phyloP scores from a whole-genome alignment of 1,140 invertebrate genomes.

The Hylyphantes graminicola region DNA sequence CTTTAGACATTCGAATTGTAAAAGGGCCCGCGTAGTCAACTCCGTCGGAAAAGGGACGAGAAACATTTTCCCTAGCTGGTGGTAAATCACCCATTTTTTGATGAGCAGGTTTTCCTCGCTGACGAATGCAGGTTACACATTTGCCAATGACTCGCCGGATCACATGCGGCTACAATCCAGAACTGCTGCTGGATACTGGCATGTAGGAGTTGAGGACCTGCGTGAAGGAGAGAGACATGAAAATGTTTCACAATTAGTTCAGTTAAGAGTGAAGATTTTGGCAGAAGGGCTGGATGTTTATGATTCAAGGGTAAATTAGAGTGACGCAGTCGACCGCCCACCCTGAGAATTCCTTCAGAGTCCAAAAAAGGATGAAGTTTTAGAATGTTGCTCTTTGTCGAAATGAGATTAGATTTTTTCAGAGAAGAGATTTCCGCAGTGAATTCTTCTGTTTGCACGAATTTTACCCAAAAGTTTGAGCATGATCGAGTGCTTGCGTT shows the following conservation, averaged over 20 bases:
- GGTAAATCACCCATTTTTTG: too few relatives aligned
- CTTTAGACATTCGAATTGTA: background rate
- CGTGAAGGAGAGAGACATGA: background rate
- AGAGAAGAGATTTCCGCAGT: too few relatives aligned
- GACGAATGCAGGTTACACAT: background rate
- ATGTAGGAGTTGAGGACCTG: constrained; percentile 4
- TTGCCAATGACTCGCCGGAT: background rate
- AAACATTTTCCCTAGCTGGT: constrained; percentile 30
- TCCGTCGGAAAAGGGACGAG: constrained; percentile 59
- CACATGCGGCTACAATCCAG: background rate
- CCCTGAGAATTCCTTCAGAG: too few relatives aligned
- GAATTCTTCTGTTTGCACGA: too few relatives aligned
- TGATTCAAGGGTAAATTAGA: too few relatives aligned
- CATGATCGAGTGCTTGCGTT: too few relatives aligned
- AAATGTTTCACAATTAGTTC: background rate
- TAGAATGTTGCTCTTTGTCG: too few relatives aligned
- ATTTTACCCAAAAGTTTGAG: too few relatives aligned
- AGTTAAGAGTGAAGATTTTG: background rate
- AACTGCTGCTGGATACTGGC: background rate
- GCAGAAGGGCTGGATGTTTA: constrained; percentile 16
- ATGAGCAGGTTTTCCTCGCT: constrained; percentile 4
- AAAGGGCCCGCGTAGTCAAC: constrained; percentile 63
- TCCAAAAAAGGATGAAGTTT: too few relatives aligned
- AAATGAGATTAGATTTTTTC: too few relatives aligned
- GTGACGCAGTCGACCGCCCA: too few relatives aligned